Conservation (phyloP, 2,113 vertebrate genomes). For the Rafetus swinhoei region DNA sequence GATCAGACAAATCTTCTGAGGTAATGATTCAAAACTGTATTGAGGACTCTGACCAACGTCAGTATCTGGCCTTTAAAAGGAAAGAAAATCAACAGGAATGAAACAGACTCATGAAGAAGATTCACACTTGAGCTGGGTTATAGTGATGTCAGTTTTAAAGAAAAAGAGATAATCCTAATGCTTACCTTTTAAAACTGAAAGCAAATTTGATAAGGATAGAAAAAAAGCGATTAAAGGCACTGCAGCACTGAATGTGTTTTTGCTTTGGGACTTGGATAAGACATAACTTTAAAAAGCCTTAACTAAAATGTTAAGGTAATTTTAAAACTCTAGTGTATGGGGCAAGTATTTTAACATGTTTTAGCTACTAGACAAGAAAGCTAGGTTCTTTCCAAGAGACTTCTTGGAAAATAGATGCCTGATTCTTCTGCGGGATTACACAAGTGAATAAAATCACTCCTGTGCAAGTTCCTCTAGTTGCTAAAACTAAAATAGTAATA, state of each 20-base stretch:
- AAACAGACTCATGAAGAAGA: neutral
- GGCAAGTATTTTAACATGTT: neutral
- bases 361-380: neutral
- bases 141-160: neutral
- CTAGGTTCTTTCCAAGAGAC: neutral
- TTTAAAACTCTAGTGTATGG: neutral
- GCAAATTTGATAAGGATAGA: neutral
- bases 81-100: constrained; percentile 35
- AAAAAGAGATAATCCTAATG: neutral
- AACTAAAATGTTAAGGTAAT: neutral
- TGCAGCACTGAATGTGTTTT: neutral
- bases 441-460: neutral
- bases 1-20: constrained; percentile 94
- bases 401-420: neutral
- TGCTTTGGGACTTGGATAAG: neutral
- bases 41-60: constrained; percentile 79
- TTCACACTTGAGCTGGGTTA: neutral
- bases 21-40: constrained; percentile 83
- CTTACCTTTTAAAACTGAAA: neutral
- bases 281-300: neutral
- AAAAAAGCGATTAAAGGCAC: rapidly evolving
- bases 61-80: constrained; percentile 75
- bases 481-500: neutral
- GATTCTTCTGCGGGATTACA: neutral
- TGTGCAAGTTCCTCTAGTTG: neutral